These are phyloP conservation scores for Julus scanicus DNA, from an alignment of 2,888 invertebrate species.

Conservation along the genomic window DNA sequence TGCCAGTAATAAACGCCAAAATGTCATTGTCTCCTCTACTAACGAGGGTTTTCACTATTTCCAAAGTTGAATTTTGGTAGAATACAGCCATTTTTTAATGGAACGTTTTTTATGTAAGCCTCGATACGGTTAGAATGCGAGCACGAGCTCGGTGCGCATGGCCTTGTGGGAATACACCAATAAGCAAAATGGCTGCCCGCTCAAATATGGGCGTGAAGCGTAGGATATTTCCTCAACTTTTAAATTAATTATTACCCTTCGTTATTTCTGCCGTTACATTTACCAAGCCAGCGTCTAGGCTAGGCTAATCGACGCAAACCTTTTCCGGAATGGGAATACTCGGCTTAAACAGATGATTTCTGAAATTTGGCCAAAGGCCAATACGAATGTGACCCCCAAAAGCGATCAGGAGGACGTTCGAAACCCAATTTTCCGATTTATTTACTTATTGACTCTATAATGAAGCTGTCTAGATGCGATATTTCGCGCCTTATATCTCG, in stretches of 20 bases:
- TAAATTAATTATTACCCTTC: constrained; percentile 28
- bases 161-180: constrained; percentile 39
- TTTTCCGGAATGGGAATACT: not conserved
- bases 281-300: not conserved
- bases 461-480: not conserved
- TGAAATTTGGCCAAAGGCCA: not conserved
- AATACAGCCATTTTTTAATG: constrained; percentile 30
- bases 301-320: not conserved
- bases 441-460: constrained; percentile 23
- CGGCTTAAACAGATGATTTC: constrained; percentile 3
- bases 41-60: not conserved
- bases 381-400: constrained; percentile 8
- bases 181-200: constrained; percentile 7
- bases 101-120: constrained; percentile 1
- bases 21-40: constrained; percentile 13
- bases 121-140: constrained; percentile 8
- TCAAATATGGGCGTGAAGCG: not conserved
- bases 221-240: constrained; percentile 7
- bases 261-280: not conserved
- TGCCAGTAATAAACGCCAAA: constrained; percentile 42
- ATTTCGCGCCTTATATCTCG: not conserved
- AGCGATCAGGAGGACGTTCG: not conserved
- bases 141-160: constrained; percentile 36
- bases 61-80: not conserved
- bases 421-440: not conserved